Evolutionary conservation across 2,888 invertebrate genomes (phyloP), one percentile per base, ranked within the genome.

Genomic region (Drosophila histrio): DNA sequence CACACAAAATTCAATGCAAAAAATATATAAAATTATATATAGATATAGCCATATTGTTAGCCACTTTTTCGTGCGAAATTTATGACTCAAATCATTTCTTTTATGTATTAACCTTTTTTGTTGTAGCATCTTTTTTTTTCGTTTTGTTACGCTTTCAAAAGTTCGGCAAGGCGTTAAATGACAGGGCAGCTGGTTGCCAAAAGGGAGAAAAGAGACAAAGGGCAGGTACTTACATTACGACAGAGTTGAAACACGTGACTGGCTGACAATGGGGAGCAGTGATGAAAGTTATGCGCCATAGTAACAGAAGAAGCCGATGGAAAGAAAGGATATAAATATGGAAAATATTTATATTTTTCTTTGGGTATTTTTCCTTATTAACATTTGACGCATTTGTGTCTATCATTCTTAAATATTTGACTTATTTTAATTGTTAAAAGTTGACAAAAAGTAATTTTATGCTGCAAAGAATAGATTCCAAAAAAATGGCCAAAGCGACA

Each of bases 231-330:
- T 71, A 76, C 65, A 76, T 79, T 79, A 76, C 34, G 67, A 59
- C 61, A 68, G 44, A 85, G 75, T 82, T 85, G 79, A 75, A 82
- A 77, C 75, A 85, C 81, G 81, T 81, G 85, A 74, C 81, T 72
- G 56, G 28, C 74, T 67, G 58, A 43, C 58, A 52, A 11, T 46
- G 52, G 56, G 57, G 36, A 56, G n/a, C 57, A 38, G 19, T 9
- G 15, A 11, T 22, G 11, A n/a, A 11, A 32, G n/a, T n/a, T n/a
- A n/a, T n/a, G n/a, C n/a, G n/a, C n/a, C n/a, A 47, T 2, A n/a
- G 41, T 39, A 9, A 47, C 26, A 53, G 47, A 39, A 52, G 39
- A 21, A 11, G n/a, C n/a, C n/a, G n/a, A 47, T 8, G 19, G 17
- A 41, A 21, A 39, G 43, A 62, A 7, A 34, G n/a, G n/a, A n/a